Evolutionary conservation across 2,797 vertebrate species (phyloP).

Genomic region (Acanthopagrus latus): DNA sequence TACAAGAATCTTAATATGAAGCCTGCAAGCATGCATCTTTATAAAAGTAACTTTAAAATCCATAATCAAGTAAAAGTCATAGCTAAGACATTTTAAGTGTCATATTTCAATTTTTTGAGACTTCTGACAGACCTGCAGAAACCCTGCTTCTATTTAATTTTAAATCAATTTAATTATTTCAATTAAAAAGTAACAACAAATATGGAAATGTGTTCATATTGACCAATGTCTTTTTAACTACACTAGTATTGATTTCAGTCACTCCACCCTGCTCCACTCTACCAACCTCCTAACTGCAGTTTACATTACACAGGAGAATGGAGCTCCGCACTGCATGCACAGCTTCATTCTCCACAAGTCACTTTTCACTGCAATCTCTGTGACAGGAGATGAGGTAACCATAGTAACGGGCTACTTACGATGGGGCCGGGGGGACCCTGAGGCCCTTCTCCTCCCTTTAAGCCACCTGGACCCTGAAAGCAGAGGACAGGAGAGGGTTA

Average conservation of each 20-base stretch:
- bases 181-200: too few relatives aligned
- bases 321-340: conserved; percentile 44
- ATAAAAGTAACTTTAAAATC: too few relatives aligned
- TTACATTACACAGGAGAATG: conserved; percentile 10
- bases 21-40: too few relatives aligned
- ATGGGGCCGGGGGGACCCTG: conserved; percentile 92
- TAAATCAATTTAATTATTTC: too few relatives aligned
- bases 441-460: conserved; percentile 99
- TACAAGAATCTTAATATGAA: too few relatives aligned
- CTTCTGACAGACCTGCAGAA: too few relatives aligned
- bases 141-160: too few relatives aligned
- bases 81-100: too few relatives aligned
- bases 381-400: conserved; percentile 66
- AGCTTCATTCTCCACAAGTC: conserved; percentile 55
- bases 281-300: conserved; percentile 18
- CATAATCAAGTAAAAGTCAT: too few relatives aligned
- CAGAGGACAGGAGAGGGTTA: conserved; percentile 73
- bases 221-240: neutral
- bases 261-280: neutral
- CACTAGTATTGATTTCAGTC: conserved; percentile 5
- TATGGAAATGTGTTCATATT: neutral
- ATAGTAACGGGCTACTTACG: conserved; percentile 90
- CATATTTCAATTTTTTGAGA: too few relatives aligned
- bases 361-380: conserved; percentile 56
- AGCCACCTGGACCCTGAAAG: conserved; percentile 92